phyloP scores from a whole-genome alignment of 1,140 invertebrate genomes.

The Tetramorium parvispinum region DNA sequence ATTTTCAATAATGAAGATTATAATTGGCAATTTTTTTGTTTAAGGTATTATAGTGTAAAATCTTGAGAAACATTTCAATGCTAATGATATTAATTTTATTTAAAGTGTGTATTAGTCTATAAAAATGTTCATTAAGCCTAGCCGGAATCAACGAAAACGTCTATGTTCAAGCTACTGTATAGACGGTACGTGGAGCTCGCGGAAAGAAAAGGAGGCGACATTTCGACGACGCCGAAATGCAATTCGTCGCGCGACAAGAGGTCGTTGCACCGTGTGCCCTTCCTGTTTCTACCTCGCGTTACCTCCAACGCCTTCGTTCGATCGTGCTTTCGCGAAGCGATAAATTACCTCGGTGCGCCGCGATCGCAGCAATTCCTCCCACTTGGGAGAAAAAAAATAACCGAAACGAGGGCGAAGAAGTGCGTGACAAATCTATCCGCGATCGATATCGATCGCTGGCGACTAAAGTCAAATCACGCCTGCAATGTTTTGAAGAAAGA shows the following conservation, averaged over 20 bases:
- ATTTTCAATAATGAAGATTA: not conserved
- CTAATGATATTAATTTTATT: not conserved
- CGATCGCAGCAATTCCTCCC: constrained; percentile 50
- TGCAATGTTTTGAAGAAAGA: constrained; percentile 28
- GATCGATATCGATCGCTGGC: constrained; percentile 37
- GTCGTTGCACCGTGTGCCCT: constrained; percentile 69
- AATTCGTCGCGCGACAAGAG: constrained; percentile 69
- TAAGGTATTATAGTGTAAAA: not conserved
- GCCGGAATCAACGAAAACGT: not conserved
- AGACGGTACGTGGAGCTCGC: not conserved
- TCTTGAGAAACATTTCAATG: not conserved
- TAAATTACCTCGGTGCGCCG: constrained; percentile 49
- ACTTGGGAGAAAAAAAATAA: constrained; percentile 10
- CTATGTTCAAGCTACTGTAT: not conserved
- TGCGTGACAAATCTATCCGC: constrained; percentile 40
- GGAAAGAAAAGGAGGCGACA: constrained; percentile 48
- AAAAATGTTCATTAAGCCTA: not conserved
- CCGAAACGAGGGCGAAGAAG: constrained; percentile 21
- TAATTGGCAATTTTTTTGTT: not conserved
- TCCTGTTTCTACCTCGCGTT: constrained; percentile 68
- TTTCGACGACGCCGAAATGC: constrained; percentile 63
- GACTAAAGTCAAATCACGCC: constrained; percentile 28
- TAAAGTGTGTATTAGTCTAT: not conserved
- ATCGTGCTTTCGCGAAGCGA: constrained; percentile 49
- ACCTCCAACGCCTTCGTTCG: constrained; percentile 55